phyloP scores from a whole-genome alignment of 2,888 invertebrate species.

The Clitarchus hookeri region DNA sequence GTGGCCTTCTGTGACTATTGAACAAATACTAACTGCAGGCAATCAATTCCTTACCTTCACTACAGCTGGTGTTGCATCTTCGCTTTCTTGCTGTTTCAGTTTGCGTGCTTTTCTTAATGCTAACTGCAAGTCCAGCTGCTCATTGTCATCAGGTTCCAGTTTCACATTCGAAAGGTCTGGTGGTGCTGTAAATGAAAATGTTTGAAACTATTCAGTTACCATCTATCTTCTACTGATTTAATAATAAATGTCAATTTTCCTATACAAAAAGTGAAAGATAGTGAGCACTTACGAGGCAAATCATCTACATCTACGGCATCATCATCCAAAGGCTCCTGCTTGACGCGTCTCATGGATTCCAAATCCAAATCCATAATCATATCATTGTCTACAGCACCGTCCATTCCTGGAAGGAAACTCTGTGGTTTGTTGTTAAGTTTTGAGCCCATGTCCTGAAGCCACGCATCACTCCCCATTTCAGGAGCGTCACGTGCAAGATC shows the following conservation, averaged over 20 bases:
- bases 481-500: slow-evolving; percentile 61
- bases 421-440: background rate
- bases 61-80: slow-evolving; percentile 37
- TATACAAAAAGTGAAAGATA: background rate
- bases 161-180: slow-evolving; percentile 58
- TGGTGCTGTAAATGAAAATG: background rate
- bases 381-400: background rate
- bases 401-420: background rate
- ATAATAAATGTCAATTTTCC: background rate
- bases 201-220: too few relatives aligned
- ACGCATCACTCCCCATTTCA: slow-evolving; percentile 43
- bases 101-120: slow-evolving; percentile 75
- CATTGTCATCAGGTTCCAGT: slow-evolving; percentile 71
- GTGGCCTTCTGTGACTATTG: too few relatives aligned
- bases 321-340: slow-evolving; percentile 31
- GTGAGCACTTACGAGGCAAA: slow-evolving; percentile 52
- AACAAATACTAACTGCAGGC: too few relatives aligned
- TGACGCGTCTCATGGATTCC: slow-evolving; percentile 3
- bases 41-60: slow-evolving; percentile 42
- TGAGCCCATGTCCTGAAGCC: slow-evolving; percentile 36
- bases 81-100: slow-evolving; percentile 62
- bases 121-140: slow-evolving; percentile 67
- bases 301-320: slow-evolving; percentile 66
- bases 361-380: background rate
- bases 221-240: too few relatives aligned